Conservation (phyloP, 2,797 vertebrate species). For the Anguilla pacifica region DNA sequence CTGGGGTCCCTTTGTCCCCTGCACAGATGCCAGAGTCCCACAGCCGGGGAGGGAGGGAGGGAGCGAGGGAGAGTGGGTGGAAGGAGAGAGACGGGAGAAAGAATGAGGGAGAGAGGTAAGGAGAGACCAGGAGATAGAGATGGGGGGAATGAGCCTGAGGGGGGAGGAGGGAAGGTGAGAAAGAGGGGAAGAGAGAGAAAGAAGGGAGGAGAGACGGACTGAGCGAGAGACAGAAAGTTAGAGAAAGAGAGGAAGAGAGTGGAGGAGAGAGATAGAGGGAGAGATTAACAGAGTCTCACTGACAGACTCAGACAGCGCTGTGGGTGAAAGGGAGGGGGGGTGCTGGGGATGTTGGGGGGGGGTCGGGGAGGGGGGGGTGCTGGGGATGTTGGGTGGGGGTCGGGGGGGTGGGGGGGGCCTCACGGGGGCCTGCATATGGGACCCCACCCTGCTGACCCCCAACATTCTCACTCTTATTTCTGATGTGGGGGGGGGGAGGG, state of each 20-base stretch:
- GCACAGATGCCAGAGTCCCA: conserved; percentile 56
- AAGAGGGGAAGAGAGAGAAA: too few relatives aligned
- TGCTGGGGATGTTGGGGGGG: conserved; percentile 14
- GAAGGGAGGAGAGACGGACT: too few relatives aligned
- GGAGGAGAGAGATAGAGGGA: too few relatives aligned
- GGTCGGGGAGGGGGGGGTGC: neutral
- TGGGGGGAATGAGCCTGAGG: too few relatives aligned
- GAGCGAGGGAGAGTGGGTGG: neutral
- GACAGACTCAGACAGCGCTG: conserved; percentile 48
- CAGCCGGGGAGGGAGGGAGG: neutral
- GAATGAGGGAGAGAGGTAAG: too few relatives aligned
- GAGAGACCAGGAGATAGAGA: too few relatives aligned
- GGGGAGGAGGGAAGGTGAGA: too few relatives aligned
- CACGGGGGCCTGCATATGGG: neutral
- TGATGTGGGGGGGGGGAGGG: conserved; percentile 56
- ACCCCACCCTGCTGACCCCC: neutral
- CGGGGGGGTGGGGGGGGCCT: neutral
- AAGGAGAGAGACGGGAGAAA: conserved; percentile 35
- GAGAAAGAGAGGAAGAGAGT: neutral
- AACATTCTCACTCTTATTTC: conserved; percentile 58
- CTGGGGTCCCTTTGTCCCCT: conserved; percentile 74
- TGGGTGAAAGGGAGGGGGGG: conserved; percentile 17
- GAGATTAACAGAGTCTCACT: conserved; percentile 56
- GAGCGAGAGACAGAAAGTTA: too few relatives aligned
- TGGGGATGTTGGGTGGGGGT: conserved; percentile 16